Percentiles rank a stretch among this genome's conserved stretches.
These are phyloP conservation scores for Oryctes rhinoceros DNA, from an alignment of 1,140 invertebrate genomes.

Conservation along the genomic window DNA sequence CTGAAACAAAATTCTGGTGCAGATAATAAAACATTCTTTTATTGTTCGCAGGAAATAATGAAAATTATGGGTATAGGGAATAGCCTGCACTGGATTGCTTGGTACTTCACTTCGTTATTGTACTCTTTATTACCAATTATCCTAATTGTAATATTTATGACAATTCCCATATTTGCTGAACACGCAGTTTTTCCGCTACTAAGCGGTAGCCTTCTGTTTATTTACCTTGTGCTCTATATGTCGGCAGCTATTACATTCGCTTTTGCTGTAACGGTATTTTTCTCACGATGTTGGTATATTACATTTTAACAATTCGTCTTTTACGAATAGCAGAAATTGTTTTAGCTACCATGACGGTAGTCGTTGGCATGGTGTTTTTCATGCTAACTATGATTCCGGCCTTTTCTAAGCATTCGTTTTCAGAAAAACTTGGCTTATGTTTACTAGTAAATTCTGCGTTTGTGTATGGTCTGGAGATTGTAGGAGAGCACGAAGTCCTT, in stretches of 20 bases:
- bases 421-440: neutral
- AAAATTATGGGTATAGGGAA: conserved; percentile 85
- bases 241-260: neutral
- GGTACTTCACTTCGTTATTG: conserved; percentile 79
- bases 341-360: neutral
- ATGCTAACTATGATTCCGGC: neutral
- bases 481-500: conserved; percentile 56
- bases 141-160: conserved; percentile 33
- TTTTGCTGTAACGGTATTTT: neutral
- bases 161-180: neutral
- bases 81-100: conserved; percentile 83
- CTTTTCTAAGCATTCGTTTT: neutral
- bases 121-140: conserved; percentile 70
- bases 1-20: too few relatives aligned
- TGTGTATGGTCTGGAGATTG: conserved; percentile 56
- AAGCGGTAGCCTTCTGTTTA: neutral
- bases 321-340: neutral
- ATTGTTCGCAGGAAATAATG: conserved; percentile 76
- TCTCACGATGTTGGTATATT: neutral
- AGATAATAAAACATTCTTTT: neutral
- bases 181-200: neutral
- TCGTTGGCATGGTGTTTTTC: neutral
- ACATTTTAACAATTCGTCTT: neutral
- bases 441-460: neutral
- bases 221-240: conserved; percentile 46